phyloP scores from a whole-genome alignment of 1,140 invertebrate species.

The Leptinotarsa defecta region DNA sequence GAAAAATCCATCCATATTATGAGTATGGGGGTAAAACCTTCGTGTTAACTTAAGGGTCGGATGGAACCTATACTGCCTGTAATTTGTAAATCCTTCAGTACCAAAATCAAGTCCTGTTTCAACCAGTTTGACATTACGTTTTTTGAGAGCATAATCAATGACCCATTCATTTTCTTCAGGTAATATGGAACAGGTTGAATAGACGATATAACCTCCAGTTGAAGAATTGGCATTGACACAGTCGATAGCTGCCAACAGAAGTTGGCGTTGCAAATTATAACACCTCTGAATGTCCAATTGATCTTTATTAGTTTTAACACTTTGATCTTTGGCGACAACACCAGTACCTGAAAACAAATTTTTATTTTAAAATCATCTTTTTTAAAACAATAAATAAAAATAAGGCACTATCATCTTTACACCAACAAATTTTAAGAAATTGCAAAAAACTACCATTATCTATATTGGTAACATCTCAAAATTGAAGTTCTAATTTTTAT shows the following conservation, averaged over 20 bases:
- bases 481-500: too few species aligned
- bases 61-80: constrained; percentile 87
- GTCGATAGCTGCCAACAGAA: constrained; percentile 96
- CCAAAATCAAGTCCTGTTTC: constrained; percentile 95
- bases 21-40: constrained; percentile 95
- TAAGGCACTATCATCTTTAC: too few species aligned
- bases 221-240: constrained; percentile 90
- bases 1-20: constrained; percentile 99
- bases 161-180: constrained; percentile 99
- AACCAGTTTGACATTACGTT: constrained; percentile 91
- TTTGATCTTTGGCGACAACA: constrained; percentile 96
- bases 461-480: too few species aligned
- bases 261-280: constrained; percentile 89
- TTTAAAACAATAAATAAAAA: too few species aligned
- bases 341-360: constrained; percentile 71
- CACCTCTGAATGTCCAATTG: constrained; percentile 89
- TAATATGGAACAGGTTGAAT: constrained; percentile 98
- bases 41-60: constrained; percentile 87
- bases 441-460: too few species aligned
- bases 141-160: constrained; percentile 93
- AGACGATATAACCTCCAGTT: constrained; percentile 93
- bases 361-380: too few species aligned
- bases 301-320: constrained; percentile 93
- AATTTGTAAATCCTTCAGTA: constrained; percentile 91
- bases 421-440: too few species aligned